These are phyloP conservation scores for Xerus inauris DNA, from an alignment of 2,113 vertebrate species.

Conservation along the genomic window DNA sequence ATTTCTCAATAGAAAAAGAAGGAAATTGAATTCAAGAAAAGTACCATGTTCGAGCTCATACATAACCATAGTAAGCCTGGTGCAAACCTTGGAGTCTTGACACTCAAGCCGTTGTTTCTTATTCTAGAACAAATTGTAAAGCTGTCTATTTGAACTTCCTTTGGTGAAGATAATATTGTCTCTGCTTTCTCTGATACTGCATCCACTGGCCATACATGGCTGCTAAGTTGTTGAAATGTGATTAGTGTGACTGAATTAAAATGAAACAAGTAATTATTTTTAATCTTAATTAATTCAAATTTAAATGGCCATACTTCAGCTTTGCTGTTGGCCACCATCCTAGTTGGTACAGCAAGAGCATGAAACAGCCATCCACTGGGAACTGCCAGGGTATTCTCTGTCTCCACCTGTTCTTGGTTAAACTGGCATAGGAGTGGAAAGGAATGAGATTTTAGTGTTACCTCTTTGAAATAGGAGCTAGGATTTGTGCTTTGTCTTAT, in stretches of 20 bases:
- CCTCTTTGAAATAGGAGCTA: background rate
- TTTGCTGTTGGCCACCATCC: background rate
- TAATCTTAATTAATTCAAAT: constrained; percentile 23
- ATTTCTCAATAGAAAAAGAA: background rate
- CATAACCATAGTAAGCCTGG: background rate
- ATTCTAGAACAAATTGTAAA: background rate
- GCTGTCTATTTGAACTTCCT: background rate
- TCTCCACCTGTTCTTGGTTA: background rate
- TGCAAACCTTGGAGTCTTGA: background rate
- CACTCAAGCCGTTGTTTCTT: background rate
- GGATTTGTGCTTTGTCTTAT: background rate
- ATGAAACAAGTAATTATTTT: background rate
- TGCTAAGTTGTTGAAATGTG: background rate
- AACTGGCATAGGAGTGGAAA: background rate
- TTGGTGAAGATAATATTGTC: background rate
- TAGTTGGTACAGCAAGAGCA: background rate
- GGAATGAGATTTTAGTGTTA: background rate
- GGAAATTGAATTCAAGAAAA: constrained; percentile 2
- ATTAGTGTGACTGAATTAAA: constrained; percentile 40
- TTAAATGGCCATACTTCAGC: background rate
- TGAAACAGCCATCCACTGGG: no score
- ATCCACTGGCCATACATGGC: background rate
- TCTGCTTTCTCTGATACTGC: background rate
- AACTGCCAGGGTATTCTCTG: background rate
- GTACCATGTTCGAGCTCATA: background rate